A percentile compares a stretch with the other conserved stretches of the same genome.
Evolutionary conservation across 2,888 invertebrate genomes (phyloP).

Genomic region (Bellardia pandia): DNA sequence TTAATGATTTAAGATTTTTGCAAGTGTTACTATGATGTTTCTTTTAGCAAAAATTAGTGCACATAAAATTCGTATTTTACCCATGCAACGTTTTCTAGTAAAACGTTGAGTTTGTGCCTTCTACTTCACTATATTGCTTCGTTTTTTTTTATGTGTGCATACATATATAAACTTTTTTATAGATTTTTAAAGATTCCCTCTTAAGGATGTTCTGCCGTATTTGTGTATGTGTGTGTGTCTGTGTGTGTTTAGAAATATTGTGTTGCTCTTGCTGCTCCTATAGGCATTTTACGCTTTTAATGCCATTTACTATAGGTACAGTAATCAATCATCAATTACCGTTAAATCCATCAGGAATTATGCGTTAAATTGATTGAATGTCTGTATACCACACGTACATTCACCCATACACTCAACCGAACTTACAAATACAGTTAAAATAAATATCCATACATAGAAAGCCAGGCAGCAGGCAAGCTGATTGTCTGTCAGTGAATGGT

Average conservation of each 20-base stretch:
- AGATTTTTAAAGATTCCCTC: constrained; percentile 9
- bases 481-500: background rate
- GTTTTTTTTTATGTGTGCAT: background rate
- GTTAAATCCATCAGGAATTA: constrained; percentile 82
- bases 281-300: constrained; percentile 65
- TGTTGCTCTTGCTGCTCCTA: constrained; percentile 54
- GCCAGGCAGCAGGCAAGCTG: background rate
- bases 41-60: background rate
- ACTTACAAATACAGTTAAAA: background rate
- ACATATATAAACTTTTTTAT: background rate
- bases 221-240: background rate
- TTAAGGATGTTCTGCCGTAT: constrained; percentile 2
- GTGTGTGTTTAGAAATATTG: background rate
- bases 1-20: no score
- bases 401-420: background rate
- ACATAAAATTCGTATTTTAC: background rate
- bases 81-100: background rate
- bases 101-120: background rate
- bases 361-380: constrained; percentile 83
- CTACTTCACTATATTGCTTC: background rate
- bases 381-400: constrained; percentile 43
- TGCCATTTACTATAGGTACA: constrained; percentile 72
- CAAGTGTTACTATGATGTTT: no score
- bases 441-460: background rate
- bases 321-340: constrained; percentile 84